Percentiles rank a stretch among this genome's conserved stretches.
Conservation (phyloP, 2,797 vertebrate species). For the Halcyon smyrnensis region DNA sequence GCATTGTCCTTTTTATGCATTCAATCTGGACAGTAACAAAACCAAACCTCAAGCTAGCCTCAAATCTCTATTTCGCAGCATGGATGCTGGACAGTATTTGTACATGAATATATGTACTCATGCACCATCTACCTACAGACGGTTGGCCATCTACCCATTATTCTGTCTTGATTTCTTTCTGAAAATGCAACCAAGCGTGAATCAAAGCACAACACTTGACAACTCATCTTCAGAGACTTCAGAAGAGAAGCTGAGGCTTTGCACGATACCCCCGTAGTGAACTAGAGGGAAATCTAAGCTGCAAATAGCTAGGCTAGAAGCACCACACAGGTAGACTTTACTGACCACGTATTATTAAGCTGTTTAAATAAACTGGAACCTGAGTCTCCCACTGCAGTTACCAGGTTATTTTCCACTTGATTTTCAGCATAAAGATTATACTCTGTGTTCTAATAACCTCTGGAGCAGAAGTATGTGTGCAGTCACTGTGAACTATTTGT, state of each 20-base stretch:
- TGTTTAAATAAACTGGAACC: neutral
- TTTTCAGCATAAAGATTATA: neutral
- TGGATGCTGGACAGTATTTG: neutral
- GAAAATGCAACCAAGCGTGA: neutral
- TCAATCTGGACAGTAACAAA: neutral
- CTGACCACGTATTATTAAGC: neutral
- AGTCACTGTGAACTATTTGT: neutral
- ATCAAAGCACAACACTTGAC: neutral
- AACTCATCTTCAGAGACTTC: neutral
- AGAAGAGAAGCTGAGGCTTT: neutral
- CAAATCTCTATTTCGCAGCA: neutral
- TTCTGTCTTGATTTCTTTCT: neutral
- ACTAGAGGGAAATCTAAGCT: neutral
- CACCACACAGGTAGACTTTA: neutral
- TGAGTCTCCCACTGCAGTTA: neutral
- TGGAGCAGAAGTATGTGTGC: neutral
- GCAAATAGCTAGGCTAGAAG: neutral
- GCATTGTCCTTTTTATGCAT: neutral
- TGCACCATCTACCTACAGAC: neutral
- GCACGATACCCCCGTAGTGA: neutral
- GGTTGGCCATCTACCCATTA: neutral
- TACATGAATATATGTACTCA: neutral
- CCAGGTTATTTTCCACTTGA: neutral
- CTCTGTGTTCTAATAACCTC: neutral
- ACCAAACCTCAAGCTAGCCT: neutral